phyloP scores from a whole-genome alignment of 2,797 vertebrate species.

The Sebastes itinus region DNA sequence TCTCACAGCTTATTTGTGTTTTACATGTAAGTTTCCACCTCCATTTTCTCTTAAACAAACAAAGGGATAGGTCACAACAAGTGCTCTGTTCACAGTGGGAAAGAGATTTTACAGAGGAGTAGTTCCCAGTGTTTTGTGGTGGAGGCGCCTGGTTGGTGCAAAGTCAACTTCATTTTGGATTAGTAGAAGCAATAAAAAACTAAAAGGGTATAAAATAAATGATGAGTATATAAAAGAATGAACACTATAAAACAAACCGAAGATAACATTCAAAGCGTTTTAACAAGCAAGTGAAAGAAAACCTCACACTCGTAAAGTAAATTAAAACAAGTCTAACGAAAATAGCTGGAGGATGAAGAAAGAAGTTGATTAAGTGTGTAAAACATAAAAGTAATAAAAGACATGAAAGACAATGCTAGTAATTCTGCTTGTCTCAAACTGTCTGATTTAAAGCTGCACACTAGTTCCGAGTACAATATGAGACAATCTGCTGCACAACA shows the following conservation, averaged over 20 bases:
- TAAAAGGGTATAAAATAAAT: slow-evolving; percentile 5
- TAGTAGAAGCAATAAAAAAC: neutral
- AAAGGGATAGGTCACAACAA: slow-evolving; percentile 39
- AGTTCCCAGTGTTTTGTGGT: neutral
- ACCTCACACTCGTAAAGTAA: slow-evolving; percentile 3
- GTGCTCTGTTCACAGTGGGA: slow-evolving; percentile 29
- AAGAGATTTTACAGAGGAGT: neutral
- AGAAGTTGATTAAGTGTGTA: neutral
- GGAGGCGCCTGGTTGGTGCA: neutral
- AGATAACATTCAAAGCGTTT: slow-evolving; percentile 22
- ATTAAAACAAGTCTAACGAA: slow-evolving; percentile 13
- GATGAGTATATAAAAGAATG: slow-evolving; percentile 12
- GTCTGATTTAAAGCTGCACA: slow-evolving; percentile 12
- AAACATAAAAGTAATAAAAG: slow-evolving; percentile 16
- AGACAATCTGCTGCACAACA: slow-evolving; percentile 19
- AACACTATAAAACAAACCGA: slow-evolving; percentile 12
- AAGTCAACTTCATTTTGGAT: slow-evolving; percentile 11
- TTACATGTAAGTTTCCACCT: slow-evolving; percentile 33
- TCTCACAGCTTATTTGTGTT: slow-evolving; percentile 39
- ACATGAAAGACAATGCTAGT: neutral
- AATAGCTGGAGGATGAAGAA: neutral
- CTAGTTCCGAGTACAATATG: slow-evolving; percentile 15
- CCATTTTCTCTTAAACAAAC: slow-evolving; percentile 46
- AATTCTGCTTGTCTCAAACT: neutral
- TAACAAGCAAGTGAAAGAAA: slow-evolving; percentile 33